Base-by-base conservation (phyloP, 2,797 vertebrate species). In the Arctocebus calabarensis region DNA sequence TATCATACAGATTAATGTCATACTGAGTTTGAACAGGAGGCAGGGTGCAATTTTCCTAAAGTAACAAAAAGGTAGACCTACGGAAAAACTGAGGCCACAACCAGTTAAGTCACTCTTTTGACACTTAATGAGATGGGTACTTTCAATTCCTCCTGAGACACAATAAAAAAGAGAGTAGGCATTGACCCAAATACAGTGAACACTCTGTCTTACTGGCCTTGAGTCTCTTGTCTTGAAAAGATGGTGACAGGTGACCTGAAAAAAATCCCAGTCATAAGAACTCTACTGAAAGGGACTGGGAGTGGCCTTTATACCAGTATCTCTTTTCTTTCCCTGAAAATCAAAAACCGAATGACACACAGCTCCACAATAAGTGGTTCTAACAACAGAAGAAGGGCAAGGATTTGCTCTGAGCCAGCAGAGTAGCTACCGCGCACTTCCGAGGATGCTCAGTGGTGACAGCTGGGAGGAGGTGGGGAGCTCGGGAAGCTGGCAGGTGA, bases 11-110 rank as follows among this genome's bases (percentile, higher is more conserved):
- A 92, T 94, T 88, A 95, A 78, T 90, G 68, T 70, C 78, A 95
- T 40, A 29, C 13, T 90, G 83, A 55, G 52, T 90, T 37, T 93
- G 43, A 73, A 79, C 23, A 48, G 19, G 45, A 91, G 70, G 82
- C 79, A 84, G 71, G 70, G 32, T 93, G 52, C 79, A 94, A 73
- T 95, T 91, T 95, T 78, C 64, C 86, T 48, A 48, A 62, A 95
- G 84, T 88, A 88, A 93, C 43, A 48, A 84, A 91, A 92, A 81
- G 81, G 81, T 16, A 81, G 71, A 78, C 70, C 16, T 79, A 27
- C 7, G 43, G 57, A 73, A 59, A 96, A 83, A 79, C 6, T 0
- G 55, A 91, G 62, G 62, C 37, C 81, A 34, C 25, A 48, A 12
- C 25, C 61, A 88, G 43, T 19, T 23, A 81, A 88, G 23, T 91